These are phyloP conservation scores for Xylota segnis DNA, from an alignment of 2,888 invertebrate genomes.

Conservation along the genomic window DNA sequence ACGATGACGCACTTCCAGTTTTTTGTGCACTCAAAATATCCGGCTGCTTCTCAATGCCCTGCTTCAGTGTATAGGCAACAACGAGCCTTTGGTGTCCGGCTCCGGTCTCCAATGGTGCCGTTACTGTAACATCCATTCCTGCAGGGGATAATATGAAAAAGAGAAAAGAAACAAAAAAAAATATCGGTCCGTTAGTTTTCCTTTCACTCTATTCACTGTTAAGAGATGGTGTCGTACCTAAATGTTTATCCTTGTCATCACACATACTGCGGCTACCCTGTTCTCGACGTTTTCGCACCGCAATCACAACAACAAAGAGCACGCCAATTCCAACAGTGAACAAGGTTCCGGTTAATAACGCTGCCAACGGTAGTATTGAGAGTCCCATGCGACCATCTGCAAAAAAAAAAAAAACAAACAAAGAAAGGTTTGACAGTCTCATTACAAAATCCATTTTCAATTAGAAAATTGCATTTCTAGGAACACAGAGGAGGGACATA, in stretches of 20 bases:
- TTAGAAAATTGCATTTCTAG: conserved; percentile 1
- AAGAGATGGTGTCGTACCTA: conserved; percentile 80
- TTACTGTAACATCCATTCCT: conserved; percentile 85
- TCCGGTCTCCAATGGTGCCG: conserved; percentile 89
- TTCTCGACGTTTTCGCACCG: conserved; percentile 87
- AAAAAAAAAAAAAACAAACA: conserved; percentile 75
- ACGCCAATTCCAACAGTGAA: conserved; percentile 88
- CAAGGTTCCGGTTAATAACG: conserved; percentile 88
- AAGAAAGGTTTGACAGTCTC: conserved; percentile 1
- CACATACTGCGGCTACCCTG: conserved; percentile 86
- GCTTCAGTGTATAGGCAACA: conserved; percentile 93
- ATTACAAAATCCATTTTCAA: conserved; percentile 25
- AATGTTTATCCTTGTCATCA: conserved; percentile 85
- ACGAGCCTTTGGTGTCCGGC: conserved; percentile 93
- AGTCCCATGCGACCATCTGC: conserved; percentile 89
- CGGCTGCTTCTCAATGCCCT: conserved; percentile 89
- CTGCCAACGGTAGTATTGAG: conserved; percentile 90
- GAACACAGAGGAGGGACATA: neutral
- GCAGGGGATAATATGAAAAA: conserved; percentile 36
- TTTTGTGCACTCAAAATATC: conserved; percentile 93
- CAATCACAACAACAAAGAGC: conserved; percentile 88
- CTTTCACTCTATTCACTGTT: neutral
- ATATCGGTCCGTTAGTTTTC: conserved; percentile 8
- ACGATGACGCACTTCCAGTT: conserved; percentile 85
- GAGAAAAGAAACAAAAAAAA: conserved; percentile 28